A percentile compares a stretch with the other conserved stretches of the same genome.
These are phyloP conservation scores for Tromatobia lineatoria DNA, from an alignment of 2,888 invertebrate species.

Conservation along the genomic window DNA sequence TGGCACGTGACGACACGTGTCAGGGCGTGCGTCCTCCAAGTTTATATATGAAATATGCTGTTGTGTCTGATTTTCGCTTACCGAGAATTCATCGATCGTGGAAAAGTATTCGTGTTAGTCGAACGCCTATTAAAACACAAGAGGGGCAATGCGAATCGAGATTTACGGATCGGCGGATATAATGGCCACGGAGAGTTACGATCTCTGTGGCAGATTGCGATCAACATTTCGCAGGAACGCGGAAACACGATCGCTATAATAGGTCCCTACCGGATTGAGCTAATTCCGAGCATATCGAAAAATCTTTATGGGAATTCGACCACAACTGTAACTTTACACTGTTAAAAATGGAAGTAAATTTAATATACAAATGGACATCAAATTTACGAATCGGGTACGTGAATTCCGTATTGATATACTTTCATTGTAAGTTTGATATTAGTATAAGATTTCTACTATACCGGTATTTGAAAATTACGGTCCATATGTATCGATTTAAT, in stretches of 20 bases:
- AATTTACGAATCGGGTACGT: no score
- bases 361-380: no score
- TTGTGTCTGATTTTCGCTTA: constrained; percentile 36
- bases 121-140: constrained; percentile 32
- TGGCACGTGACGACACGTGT: constrained; percentile 84
- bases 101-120: constrained; percentile 54
- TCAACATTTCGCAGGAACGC: constrained; percentile 54
- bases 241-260: constrained; percentile 44
- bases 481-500: no score
- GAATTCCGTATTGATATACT: no score
- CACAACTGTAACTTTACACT: not conserved
- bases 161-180: constrained; percentile 52
- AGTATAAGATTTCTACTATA: no score
- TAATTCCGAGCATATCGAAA: constrained; percentile 20
- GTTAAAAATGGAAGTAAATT: no score
- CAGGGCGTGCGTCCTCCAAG: constrained; percentile 69
- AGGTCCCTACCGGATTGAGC: constrained; percentile 23
- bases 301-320: constrained; percentile 21
- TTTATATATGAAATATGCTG: not conserved
- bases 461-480: no score
- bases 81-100: constrained; percentile 49
- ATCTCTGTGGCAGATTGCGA: constrained; percentile 49
- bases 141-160: constrained; percentile 43
- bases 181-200: constrained; percentile 46
- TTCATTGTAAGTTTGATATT: no score